phyloP scores from a whole-genome alignment of 1,140 invertebrate species.

The Drosophila sturtevanti region DNA sequence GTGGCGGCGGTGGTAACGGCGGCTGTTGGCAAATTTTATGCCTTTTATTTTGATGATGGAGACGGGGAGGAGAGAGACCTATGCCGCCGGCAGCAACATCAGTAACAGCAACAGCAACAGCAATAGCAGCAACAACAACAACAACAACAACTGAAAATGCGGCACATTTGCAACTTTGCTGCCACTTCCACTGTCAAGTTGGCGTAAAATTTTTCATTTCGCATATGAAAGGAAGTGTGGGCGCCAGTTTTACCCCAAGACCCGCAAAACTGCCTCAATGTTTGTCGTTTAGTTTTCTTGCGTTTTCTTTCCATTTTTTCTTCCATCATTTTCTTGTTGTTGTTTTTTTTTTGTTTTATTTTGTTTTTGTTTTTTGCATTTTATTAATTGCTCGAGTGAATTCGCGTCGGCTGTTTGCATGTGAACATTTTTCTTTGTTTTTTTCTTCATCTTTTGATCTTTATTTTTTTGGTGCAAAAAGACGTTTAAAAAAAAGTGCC shows the following conservation, averaged over 20 bases:
- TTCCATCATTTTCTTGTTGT: slow-evolving; percentile 34
- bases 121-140: slow-evolving; percentile 24
- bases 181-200: slow-evolving; percentile 78
- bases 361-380: slow-evolving; percentile 55
- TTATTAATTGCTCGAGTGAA: slow-evolving; percentile 79
- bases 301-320: slow-evolving; percentile 12
- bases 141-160: slow-evolving; percentile 38
- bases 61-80: slow-evolving; percentile 16
- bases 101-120: no score
- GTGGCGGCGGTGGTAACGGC: slow-evolving; percentile 34
- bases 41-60: slow-evolving; percentile 63
- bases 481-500: neutral
- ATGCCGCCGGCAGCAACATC: slow-evolving; percentile 46
- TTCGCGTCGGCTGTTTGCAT: slow-evolving; percentile 65
- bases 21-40: slow-evolving; percentile 63
- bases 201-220: slow-evolving; percentile 80
- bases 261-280: slow-evolving; percentile 51
- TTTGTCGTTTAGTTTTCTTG: slow-evolving; percentile 54
- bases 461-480: slow-evolving; percentile 16
- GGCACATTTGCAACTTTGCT: slow-evolving; percentile 75
- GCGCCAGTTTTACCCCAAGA: slow-evolving; percentile 55
- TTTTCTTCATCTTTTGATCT: slow-evolving; percentile 62
- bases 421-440: slow-evolving; percentile 58
- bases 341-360: no score
- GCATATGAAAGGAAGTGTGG: slow-evolving; percentile 80